Evolutionary conservation across 2,797 vertebrate genomes (phyloP).

Genomic region (Platyrinchus mystaceus): DNA sequence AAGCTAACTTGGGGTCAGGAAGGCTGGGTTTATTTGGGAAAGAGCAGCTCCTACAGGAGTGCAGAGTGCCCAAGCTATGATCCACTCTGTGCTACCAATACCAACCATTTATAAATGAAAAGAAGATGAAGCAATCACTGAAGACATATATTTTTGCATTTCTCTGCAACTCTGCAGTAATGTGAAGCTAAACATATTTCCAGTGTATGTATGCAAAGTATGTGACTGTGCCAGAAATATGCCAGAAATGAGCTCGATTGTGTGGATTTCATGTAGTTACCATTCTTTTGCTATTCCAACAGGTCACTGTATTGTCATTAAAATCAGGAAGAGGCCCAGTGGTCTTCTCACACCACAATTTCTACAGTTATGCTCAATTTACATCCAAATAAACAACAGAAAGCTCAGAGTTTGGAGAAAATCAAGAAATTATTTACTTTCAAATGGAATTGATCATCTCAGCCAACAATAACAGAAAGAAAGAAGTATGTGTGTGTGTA

Average conservation of each 20-base stretch:
- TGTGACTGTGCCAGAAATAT: not conserved
- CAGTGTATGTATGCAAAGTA: not conserved
- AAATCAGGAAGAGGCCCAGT: not conserved
- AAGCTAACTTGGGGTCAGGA: not conserved
- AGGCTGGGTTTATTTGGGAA: not conserved
- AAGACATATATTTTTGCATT: not conserved
- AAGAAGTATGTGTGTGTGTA: not conserved
- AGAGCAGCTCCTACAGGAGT: not conserved
- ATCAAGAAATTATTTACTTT: not conserved
- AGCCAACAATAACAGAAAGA: conserved; percentile 32
- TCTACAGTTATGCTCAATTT: not conserved
- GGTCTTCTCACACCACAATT: not conserved
- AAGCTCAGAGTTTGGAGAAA: not conserved
- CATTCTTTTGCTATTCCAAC: not conserved
- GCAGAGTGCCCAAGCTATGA: not conserved
- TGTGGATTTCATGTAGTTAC: not conserved
- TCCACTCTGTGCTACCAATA: not conserved
- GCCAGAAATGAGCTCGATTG: not conserved
- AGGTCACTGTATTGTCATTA: not conserved
- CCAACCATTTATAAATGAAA: not conserved
- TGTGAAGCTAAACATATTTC: not conserved
- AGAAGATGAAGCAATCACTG: not conserved
- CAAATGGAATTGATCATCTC: not conserved
- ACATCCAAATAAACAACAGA: not conserved
- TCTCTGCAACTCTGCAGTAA: not conserved